Percentiles rank a stretch among this genome's conserved stretches.
Evolutionary conservation across 2,888 invertebrate genomes (phyloP).

Genomic region (Yponomeuta sedellus): DNA sequence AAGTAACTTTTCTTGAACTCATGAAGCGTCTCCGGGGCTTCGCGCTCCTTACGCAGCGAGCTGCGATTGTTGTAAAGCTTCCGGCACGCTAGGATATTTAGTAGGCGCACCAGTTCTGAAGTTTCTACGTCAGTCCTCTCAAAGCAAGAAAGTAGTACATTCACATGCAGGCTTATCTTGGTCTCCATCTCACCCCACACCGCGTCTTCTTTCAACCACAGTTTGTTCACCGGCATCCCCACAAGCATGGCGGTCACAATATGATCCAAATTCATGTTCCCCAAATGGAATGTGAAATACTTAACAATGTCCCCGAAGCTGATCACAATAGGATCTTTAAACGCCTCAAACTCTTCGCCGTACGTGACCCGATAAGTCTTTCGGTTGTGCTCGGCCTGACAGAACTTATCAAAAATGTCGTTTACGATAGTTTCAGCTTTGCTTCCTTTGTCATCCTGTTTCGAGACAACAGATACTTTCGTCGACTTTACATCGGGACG

Average conservation of each 20-base stretch:
- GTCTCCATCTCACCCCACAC: constrained; percentile 44
- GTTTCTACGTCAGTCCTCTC: constrained; percentile 56
- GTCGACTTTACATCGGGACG: background rate
- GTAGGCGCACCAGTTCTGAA: constrained; percentile 49
- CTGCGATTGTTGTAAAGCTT: constrained; percentile 63
- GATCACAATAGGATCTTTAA: constrained; percentile 52
- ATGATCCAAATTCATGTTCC: constrained; percentile 52
- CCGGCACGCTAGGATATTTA: constrained; percentile 57
- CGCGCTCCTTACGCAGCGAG: constrained; percentile 47
- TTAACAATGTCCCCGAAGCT: constrained; percentile 54
- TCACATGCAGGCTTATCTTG: constrained; percentile 60
- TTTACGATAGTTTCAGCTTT: constrained; percentile 46
- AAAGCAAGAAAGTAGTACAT: constrained; percentile 57
- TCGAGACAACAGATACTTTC: background rate
- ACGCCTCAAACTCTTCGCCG: constrained; percentile 55
- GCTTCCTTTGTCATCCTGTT: constrained; percentile 19
- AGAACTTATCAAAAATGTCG: constrained; percentile 47
- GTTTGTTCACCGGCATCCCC: constrained; percentile 51
- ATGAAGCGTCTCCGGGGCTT: constrained; percentile 37
- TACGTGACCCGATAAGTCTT: constrained; percentile 53
- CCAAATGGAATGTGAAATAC: constrained; percentile 54
- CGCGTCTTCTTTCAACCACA: constrained; percentile 43
- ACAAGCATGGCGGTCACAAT: constrained; percentile 44
- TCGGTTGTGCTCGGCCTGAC: constrained; percentile 41
- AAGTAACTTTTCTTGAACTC: constrained; percentile 61